Evolutionary conservation across 53 echinoderm and acorn worm species (phyloP), one percentile per base, ranked within the genome.

Genomic region (Crossaster papposus): DNA sequence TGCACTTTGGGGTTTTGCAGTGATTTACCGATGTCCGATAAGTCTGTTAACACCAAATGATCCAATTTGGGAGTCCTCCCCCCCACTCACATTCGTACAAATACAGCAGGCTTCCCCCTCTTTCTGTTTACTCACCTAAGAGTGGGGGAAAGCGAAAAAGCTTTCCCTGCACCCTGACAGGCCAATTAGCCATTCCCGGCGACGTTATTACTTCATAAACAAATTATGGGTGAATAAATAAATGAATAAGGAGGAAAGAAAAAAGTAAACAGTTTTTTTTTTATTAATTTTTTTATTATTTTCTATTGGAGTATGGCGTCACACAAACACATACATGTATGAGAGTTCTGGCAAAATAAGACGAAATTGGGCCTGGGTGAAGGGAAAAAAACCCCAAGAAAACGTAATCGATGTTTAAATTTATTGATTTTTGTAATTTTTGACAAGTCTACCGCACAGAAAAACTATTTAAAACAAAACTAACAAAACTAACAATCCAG

Each of bases 71-170:
- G 2, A 4, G 5, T 20, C 0, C 28, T 11, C 68, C 11, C 4
- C 28, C 28, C 68, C 64, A 64, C 17, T 58, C 9, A 63, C 55
- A 72, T n/a, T 37, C 26, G 36, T 26, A 81, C 24, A 51, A 20
- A n/a, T 22, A 79, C 3, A 52, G 23, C 31, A 31, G 13, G n/a
- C 7, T 71, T 20, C 62, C 62, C 18, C 3, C 17, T 62, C 68
- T 35, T 68, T 3, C 22, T 51, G 26, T 51, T 50, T 72, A 72
- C 84, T 84, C 71, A 84, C 84, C 84, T 31, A 23, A 9, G 72
- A 84, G 36, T 14, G 6, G 34, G 31, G 84, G 84, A 72, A 84
- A 84, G 71, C 84, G 71, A 52, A 84, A 84, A 26, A 84, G 84
- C 20, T 72, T 72, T 51, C 84, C 84, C 31, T 12, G 70, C 30